Evolutionary conservation across 2,888 invertebrate genomes (phyloP), one percentile per base, ranked within the genome.

Genomic region (Stegana nigrithorax): DNA sequence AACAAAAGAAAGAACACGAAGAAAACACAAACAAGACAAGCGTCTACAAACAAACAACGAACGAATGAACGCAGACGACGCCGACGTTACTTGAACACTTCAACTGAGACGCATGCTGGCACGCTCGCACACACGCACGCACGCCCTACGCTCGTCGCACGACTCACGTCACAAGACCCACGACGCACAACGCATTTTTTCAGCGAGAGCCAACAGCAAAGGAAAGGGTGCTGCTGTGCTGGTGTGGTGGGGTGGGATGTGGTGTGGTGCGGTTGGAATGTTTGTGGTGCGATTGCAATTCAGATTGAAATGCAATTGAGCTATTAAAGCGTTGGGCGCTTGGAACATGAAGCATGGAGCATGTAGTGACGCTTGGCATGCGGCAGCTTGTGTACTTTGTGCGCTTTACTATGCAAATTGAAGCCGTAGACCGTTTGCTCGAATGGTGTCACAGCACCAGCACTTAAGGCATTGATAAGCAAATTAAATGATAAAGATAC

Each of bases 241-340:
- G n/a, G n/a, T n/a, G n/a, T n/a, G n/a, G n/a, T n/a, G n/a, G n/a
- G n/a, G n/a, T n/a, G n/a, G n/a, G n/a, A n/a, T n/a, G n/a, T n/a
- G n/a, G n/a, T n/a, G n/a, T n/a, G n/a, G n/a, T n/a, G n/a, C n/a
- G n/a, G n/a, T n/a, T n/a, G n/a, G n/a, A n/a, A n/a, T n/a, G n/a
- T n/a, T n/a, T n/a, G n/a, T n/a, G n/a, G n/a, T n/a, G n/a, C 32
- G 72, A 66, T 67, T 65, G 67, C 71, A 68, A 70, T 73, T 65
- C 65, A 66, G 68, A 65, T 78, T 73, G 78, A 73, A 74, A 74
- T 72, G 74, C 74, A 67, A 73, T 74, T 70, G 74, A 78, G 73
- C 63, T 70, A 74, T 68, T 73, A 73, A 78, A 76, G 74, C 72
- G 66, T 62, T 61, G 36, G 23, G 17, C 19, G 23, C 7, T 12